Evolutionary conservation across 2,888 invertebrate genomes (phyloP).

Genomic region (Aproaerema taeniolella): DNA sequence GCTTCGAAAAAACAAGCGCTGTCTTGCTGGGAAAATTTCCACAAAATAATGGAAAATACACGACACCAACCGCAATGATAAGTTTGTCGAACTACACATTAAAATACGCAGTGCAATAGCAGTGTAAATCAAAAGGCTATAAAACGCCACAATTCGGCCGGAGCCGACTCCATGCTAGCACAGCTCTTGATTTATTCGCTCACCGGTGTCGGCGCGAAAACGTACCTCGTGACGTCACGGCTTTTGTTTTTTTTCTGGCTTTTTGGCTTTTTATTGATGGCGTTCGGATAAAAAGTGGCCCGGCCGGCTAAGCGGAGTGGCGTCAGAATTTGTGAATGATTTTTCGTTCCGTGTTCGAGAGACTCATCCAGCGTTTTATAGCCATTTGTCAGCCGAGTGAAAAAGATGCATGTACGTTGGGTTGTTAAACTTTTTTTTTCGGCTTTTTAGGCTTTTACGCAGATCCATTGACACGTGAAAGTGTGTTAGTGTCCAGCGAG

Average conservation of each 20-base stretch:
- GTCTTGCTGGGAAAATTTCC: background rate
- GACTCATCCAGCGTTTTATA: conserved; percentile 64
- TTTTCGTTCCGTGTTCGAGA: conserved; percentile 53
- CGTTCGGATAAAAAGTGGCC: conserved; percentile 65
- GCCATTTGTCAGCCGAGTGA: conserved; percentile 73
- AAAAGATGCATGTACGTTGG: conserved; percentile 68
- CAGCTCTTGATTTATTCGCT: conserved; percentile 65
- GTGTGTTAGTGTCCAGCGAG: conserved; percentile 69
- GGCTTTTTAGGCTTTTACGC: conserved; percentile 72
- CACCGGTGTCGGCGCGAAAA: conserved; percentile 65
- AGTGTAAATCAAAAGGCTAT: conserved; percentile 63
- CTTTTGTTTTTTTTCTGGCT: conserved; percentile 49
- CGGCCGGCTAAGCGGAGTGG: conserved; percentile 52
- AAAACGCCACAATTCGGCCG: conserved; percentile 58
- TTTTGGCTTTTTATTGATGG: conserved; percentile 70
- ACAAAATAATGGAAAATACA: conserved; percentile 1
- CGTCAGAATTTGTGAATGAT: conserved; percentile 74
- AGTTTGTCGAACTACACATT: conserved; percentile 26
- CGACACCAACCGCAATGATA: conserved; percentile 3
- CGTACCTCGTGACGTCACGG: conserved; percentile 71
- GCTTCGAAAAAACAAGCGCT: background rate
- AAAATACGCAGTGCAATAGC: conserved; percentile 46
- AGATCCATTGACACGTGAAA: conserved; percentile 74
- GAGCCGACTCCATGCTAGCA: conserved; percentile 65
- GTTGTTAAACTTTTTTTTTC: conserved; percentile 41